These are phyloP conservation scores for Microcebus griseorufus DNA, from an alignment of 2,113 vertebrate species.

Conservation along the genomic window DNA sequence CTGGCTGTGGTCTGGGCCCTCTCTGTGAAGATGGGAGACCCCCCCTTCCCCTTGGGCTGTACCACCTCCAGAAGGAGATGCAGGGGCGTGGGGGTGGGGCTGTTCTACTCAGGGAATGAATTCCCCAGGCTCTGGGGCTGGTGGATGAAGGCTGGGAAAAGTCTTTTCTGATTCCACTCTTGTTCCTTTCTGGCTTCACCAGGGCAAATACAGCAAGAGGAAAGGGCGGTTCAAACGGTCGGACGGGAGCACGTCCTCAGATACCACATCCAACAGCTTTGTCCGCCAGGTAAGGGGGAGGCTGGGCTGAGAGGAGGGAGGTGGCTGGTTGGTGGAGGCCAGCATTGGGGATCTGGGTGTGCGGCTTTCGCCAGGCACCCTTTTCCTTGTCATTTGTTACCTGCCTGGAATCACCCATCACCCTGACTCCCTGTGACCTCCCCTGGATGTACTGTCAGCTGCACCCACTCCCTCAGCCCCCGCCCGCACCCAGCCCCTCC, in stretches of 20 bases:
- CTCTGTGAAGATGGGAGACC: not conserved
- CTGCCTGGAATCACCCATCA: slow-evolving; percentile 18
- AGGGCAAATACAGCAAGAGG: slow-evolving; percentile 95
- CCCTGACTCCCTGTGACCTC: slow-evolving; percentile 51
- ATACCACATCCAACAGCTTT: slow-evolving; percentile 99
- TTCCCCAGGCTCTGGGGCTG: not conserved
- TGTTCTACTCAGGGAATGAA: not conserved
- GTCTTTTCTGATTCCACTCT: slow-evolving; percentile 43
- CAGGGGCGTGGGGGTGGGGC: not conserved
- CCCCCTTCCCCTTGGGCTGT: slow-evolving; percentile 4
- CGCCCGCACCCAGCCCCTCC: slow-evolving; percentile 41
- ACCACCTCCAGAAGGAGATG: slow-evolving; percentile 34
- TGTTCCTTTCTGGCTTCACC: slow-evolving; percentile 34
- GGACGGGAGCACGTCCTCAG: slow-evolving; percentile 96
- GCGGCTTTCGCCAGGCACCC: slow-evolving; percentile 5
- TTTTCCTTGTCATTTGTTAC: not conserved
- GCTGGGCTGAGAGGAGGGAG: not conserved
- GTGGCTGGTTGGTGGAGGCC: not conserved
- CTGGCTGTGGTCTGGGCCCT: slow-evolving; percentile 28
- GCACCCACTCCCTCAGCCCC: slow-evolving; percentile 63
- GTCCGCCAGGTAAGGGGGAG: slow-evolving; percentile 92
- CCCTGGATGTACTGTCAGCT: slow-evolving; percentile 43
- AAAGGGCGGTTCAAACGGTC: slow-evolving; percentile 97
- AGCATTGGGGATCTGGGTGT: not conserved
- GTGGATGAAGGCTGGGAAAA: not conserved